These are phyloP conservation scores for Arothron firmamentum DNA, from an alignment of 2,113 vertebrate genomes.

Conservation along the genomic window DNA sequence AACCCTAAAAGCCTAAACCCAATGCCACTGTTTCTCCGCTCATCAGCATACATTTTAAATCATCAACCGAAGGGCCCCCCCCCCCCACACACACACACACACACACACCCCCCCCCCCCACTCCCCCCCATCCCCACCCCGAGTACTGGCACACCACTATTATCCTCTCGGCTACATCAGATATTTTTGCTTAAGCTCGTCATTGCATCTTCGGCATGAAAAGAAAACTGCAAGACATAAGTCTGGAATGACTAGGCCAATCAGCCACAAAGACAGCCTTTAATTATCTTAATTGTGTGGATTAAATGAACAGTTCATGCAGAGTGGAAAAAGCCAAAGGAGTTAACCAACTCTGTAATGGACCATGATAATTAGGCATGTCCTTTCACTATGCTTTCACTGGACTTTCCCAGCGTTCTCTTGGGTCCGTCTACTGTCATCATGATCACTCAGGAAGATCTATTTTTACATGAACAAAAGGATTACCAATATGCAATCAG, in stretches of 20 bases:
- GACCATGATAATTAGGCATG: constrained; percentile 25
- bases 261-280: constrained; percentile 32
- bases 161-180: constrained; percentile 14
- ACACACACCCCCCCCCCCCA: not conserved
- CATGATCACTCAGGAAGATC: constrained; percentile 1
- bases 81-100: no score
- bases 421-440: constrained; percentile 10
- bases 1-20: constrained; percentile 47
- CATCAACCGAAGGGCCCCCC: no score
- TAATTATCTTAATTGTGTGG: constrained; percentile 30
- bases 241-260: constrained; percentile 20
- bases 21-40: constrained; percentile 27
- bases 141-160: constrained; percentile 10
- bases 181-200: constrained; percentile 34
- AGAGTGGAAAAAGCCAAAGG: constrained; percentile 4
- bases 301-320: constrained; percentile 27
- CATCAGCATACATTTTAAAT: not conserved
- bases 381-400: constrained; percentile 48
- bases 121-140: constrained; percentile 7
- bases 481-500: not conserved
- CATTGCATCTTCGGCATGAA: constrained; percentile 32
- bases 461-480: not conserved
- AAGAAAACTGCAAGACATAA: constrained; percentile 21
- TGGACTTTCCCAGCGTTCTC: constrained; percentile 34
- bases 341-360: constrained; percentile 28